Evolutionary conservation across 92 coral and sea anemone species (phyloP), one percentile per base, ranked within the genome.

Genomic region (Zoanthus sociatus): DNA sequence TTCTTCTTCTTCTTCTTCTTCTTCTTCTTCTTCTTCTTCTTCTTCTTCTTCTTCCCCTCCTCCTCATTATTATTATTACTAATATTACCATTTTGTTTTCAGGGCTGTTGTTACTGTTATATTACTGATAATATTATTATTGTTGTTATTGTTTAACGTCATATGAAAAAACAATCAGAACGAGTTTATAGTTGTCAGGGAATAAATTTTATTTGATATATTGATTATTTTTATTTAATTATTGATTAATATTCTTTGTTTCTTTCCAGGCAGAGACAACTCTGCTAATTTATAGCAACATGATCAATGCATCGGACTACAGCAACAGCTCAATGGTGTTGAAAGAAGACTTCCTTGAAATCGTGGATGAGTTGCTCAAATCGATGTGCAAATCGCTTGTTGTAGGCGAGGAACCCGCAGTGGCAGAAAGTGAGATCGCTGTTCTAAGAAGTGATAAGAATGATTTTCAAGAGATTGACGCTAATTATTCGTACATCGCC

Each of bases 331-430:
- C 92, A 33, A 88, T 92, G 93, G 51, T 71, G 42, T 73, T 88
- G 53, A 96, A 96, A 84, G 83, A 68, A 17, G 67, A 88, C 32
- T 89, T 94, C 37, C 71, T 94, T 1, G 76, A 73, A 26, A 56
- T 84, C 0, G 84, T 94, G 12, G 91, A 86, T 10, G 95, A 92
- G 55, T 79, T 86, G 17, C 91, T 95, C 42, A 88, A 92, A 13
- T 93, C 98, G 30, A 78, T 96, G 89, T 96, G 98, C 79, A 94
- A 94, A 73, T 92, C 92, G 0, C 87, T 94, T 0, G 87, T 84
- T 13, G 78, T 77, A 51, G 95, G 96, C 1, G 98, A 94, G 78
- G 87, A 92, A 7, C 86, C 93, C 16, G 79, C 77, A 60, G 72
- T 89, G 9, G 98, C 96, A 0, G 84, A 93, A 88, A 82, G 96